Base-by-base conservation (phyloP, 2,888 invertebrate genomes). In the Malthinus seriepunctatus region DNA sequence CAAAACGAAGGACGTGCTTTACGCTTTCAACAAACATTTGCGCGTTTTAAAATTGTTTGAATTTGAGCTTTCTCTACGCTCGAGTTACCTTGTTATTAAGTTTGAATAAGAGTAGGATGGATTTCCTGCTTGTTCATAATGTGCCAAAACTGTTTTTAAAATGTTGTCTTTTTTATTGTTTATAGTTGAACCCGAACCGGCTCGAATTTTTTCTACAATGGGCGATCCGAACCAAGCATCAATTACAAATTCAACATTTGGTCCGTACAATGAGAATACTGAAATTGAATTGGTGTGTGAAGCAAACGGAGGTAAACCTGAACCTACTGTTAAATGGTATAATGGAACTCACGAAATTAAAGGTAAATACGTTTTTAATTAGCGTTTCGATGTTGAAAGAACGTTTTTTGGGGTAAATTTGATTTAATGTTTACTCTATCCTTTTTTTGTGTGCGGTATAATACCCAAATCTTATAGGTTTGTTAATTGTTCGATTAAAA, bases 261-360 rank as follows among this genome's bases (percentile, higher is more conserved):
- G 90, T 0, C 89, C 91, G 0, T 82, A 88, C 67, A 83, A 86
- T 67, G 91, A 92, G 77, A 85, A 88, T 38, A 83, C 84, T 9
- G 82, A 83, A 69, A 81, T 91, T 65, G 86, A 85, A 66, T 78
- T 93, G 60, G 84, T 84, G 63, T 93, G 93, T 72, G 84, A 88
- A 58, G 91, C 93, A 50, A 84, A 84, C 39, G 89, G 89, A 47
- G 94, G 94, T 44, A 90, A 93, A 67, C 95, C 95, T 0, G 88
- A 90, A 64, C 94, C 95, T 1, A 85, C 84, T 67, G 88, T 95
- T 58, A 85, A 86, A 62, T 95, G 95, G 95, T 92, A 86, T 82
- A 91, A 92, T 76, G 89, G 89, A 67, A 86, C 84, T 38, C 82
- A 84, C 48, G 83, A 85, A 68, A 81, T 88, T 54, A 78, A 84